Base-by-base conservation (phyloP, 2,888 invertebrate genomes). In the Polydrusus cervinus region DNA sequence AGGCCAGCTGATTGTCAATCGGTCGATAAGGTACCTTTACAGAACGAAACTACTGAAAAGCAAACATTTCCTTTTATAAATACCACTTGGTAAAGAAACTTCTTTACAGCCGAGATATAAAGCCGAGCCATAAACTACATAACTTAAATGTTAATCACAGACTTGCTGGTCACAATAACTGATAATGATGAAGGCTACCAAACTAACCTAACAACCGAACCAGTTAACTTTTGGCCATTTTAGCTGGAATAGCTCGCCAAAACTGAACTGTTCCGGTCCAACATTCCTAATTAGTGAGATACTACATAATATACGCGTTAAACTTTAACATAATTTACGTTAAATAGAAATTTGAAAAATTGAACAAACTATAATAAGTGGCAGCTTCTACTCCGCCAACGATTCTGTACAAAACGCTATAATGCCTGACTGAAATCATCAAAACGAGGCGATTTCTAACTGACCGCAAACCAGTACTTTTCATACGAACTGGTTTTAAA, bases 71-170 rank as follows among this genome's bases (percentile, higher is more conserved):
- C 25, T 25, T 25, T 5, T 25, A 25, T 25, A 25, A 25, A 25
- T 25, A 25, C 25, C 25, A 65, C 34, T 51, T 30, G 16, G 49
- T 18, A 51, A 1, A n/a, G n/a, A n/a, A 34, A 65, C 51, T 34
- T 11, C 49, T 18, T 49, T 65, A 11, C n/a, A 6, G 34, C 14
- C 8, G 5, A n/a, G n/a, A 51, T 38, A 8, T 45, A 57, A 16
- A 55, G 13, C 53, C 40, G 43, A 43, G n/a, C 20, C 43, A 40
- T 34, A 53, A 57, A 68, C 43, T 57, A 55, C 57, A 68, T 20
- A 68, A 68, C 68, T 66, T 66, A 66, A 34, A 40, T 53, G 66
- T 66, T 66, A 68, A 68, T 68, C 68, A 68, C 68, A 68, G 68
- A 68, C 57, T 68, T 57, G 57, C 68, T 68, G 68, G 68, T 68